Evolutionary conservation across 2,888 invertebrate species (phyloP), one percentile per base, ranked within the genome.

Genomic region (Phengaris arion): DNA sequence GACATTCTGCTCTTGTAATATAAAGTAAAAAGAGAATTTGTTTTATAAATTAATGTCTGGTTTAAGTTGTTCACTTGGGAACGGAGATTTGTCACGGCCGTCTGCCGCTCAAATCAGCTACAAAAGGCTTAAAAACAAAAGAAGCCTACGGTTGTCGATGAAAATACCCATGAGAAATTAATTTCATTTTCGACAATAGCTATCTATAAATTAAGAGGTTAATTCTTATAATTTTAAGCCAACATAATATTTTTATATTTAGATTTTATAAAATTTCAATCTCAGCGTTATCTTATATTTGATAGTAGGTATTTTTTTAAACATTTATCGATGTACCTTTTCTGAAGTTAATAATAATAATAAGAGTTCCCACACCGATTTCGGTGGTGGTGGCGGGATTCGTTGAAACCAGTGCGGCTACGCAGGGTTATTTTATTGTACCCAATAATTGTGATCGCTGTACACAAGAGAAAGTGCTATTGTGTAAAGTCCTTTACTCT

Each of bases 161-260:
- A 64, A 64, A 64, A 45, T 64, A 64, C 64, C 64, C 64, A 45
- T 64, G 64, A 64, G 64, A 64, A 64, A 64, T 64, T 35, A 64
- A 64, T 12, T 64, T 64, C 12, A 35, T 22, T 45, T 35, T 64
- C 64, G 35, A 6, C 64, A 64, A 64, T 64, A 35, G 64, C 64
- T 6, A 35, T 13, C 35, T 64, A 64, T 22, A 22, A 64, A 64
- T 64, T 45, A 45, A 52, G 12, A 52, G 8, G 7, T 48, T 8
- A 6, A 22, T 59, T 10, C 10, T 59, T 10, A 9, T 22, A 15
- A 59, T 59, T 59, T 22, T 59, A 22, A 22, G 59, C 48, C 59
- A 22, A 59, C 22, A 59, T 22, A 59, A 22, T 59, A 22, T 59
- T 22, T 22, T 59, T 22, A 48, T 15, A 12, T 59, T 59, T 15